These are phyloP conservation scores for Ophiothrix spiculata DNA, from an alignment of 35 echinoderm and acorn worm genomes.

Conservation along the genomic window DNA sequence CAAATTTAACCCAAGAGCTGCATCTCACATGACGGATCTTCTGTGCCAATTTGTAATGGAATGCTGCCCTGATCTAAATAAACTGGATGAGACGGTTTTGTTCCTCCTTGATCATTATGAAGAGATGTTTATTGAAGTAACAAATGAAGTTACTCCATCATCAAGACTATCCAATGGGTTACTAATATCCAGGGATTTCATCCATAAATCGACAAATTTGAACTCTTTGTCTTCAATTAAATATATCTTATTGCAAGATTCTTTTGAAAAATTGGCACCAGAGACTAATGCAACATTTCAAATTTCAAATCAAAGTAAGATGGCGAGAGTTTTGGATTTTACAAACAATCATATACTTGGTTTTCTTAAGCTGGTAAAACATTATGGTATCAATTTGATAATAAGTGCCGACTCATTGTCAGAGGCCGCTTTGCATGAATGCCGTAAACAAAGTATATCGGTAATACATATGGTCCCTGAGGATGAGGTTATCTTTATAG, in stretches of 20 bases:
- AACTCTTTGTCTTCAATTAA: background rate
- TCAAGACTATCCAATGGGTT: background rate
- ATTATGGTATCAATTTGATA: background rate
- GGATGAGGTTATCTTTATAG: background rate
- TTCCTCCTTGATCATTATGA: background rate
- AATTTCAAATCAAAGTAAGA: background rate
- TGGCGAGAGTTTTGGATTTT: background rate
- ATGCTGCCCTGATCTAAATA: background rate
- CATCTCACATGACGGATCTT: background rate
- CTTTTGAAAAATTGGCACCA: background rate
- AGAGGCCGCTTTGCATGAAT: background rate
- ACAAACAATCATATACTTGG: background rate
- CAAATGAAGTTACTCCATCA: background rate
- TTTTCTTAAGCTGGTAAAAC: background rate
- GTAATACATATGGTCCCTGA: slow-evolving; percentile 34
- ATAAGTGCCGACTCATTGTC: background rate
- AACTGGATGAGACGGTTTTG: background rate
- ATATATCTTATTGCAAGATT: background rate
- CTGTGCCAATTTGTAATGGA: background rate
- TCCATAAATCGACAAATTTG: background rate
- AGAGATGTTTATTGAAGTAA: background rate
- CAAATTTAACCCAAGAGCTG: background rate
- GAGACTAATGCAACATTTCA: background rate
- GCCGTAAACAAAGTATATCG: background rate
- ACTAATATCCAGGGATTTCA: background rate